These are phyloP conservation scores for Drosophila pallidifrons DNA, from an alignment of 1,140 invertebrate genomes.

Conservation along the genomic window DNA sequence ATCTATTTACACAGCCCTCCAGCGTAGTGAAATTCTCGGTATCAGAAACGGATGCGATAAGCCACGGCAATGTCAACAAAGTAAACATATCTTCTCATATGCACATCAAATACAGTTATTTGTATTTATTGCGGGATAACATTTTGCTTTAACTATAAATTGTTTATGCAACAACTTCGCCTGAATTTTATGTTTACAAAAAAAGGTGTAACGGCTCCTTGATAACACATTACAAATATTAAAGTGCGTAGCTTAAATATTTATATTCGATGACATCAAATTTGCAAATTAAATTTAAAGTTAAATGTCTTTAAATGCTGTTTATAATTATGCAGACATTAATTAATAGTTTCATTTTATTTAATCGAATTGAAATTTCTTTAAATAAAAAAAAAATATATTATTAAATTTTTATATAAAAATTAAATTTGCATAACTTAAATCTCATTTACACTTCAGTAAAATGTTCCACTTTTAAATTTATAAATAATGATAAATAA, in stretches of 20 bases:
- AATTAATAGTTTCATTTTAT: too few relatives aligned
- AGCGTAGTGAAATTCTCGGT: conserved; percentile 15
- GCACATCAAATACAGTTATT: conserved; percentile 10
- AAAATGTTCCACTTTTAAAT: too few relatives aligned
- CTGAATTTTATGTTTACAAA: not conserved
- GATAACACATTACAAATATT: not conserved
- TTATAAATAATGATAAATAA: too few relatives aligned
- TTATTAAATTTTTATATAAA: too few relatives aligned
- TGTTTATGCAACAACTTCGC: conserved; percentile 1
- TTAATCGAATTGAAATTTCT: too few relatives aligned
- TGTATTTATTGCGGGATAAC: not conserved
- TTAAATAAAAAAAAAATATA: too few relatives aligned
- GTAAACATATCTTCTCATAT: conserved; percentile 6
- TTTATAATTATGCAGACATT: too few relatives aligned
- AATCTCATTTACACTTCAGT: too few relatives aligned
- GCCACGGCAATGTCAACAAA: conserved; percentile 10
- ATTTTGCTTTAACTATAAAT: conserved; percentile 1
- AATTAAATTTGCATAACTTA: too few relatives aligned
- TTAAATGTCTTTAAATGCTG: too few relatives aligned
- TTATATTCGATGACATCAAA: not conserved
- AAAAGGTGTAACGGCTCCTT: not conserved
- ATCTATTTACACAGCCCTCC: conserved; percentile 18
- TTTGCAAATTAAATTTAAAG: too few relatives aligned
- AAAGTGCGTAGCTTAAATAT: not conserved
- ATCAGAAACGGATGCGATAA: conserved; percentile 33